A percentile compares a stretch with the other conserved stretches of the same genome.
Conservation (phyloP, 1,140 invertebrate genomes). For the Metaphire vulgaris region DNA sequence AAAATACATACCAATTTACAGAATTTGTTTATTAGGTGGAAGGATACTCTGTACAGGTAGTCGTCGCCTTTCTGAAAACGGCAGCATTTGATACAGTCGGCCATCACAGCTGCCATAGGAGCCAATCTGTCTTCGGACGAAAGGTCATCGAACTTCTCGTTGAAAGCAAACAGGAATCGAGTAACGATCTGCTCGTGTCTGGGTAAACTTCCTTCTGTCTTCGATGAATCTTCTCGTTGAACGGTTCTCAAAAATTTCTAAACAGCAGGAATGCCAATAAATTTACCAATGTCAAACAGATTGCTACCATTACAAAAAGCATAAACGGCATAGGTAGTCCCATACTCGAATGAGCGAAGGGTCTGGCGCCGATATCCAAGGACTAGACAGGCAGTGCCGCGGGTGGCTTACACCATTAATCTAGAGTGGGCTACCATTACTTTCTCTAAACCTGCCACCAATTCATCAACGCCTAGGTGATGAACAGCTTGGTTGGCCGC, state of each 20-base stretch:
- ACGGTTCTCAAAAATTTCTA: background rate
- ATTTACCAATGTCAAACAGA: too few relatives aligned
- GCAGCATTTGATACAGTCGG: background rate
- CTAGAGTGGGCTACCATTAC: too few relatives aligned
- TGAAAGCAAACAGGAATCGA: background rate
- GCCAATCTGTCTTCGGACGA: background rate
- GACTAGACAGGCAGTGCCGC: too few relatives aligned
- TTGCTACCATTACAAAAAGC: too few relatives aligned
- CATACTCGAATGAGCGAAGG: too few relatives aligned
- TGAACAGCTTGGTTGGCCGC: too few relatives aligned
- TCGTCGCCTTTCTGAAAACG: background rate
- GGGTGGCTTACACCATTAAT: too few relatives aligned
- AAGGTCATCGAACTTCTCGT: background rate
- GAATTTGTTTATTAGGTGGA: background rate
- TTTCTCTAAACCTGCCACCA: too few relatives aligned
- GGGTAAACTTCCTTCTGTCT: background rate
- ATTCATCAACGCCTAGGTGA: too few relatives aligned
- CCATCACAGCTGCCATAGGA: background rate
- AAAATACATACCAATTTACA: background rate
- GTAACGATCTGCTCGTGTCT: too few relatives aligned
- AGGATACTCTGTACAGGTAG: background rate
- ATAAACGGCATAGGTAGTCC: too few relatives aligned
- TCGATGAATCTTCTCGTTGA: background rate
- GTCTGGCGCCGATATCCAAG: too few relatives aligned
- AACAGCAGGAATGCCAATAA: background rate